Evolutionary conservation across 2,797 vertebrate genomes (phyloP).

Genomic region (Acestrorhynchus altus): DNA sequence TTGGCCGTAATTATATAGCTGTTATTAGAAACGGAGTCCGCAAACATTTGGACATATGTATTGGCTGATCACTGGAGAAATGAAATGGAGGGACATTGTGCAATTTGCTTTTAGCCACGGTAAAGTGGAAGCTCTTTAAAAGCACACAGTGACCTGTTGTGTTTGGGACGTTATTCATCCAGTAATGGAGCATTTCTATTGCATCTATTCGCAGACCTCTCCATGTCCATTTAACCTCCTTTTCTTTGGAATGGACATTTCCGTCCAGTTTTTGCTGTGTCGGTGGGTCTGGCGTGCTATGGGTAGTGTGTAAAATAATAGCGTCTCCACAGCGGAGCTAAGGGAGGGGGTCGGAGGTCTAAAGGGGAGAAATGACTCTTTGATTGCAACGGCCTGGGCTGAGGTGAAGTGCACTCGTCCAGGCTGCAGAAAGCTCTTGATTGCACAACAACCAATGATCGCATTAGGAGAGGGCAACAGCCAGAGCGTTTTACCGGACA

Average conservation of each 20-base stretch:
- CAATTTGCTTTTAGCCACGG: too few relatives aligned
- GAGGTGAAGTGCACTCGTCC: conserved; percentile 77
- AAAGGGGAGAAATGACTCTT: conserved; percentile 68
- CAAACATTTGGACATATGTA: too few relatives aligned
- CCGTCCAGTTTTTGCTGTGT: neutral
- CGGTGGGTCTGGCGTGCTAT: neutral
- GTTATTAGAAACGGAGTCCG: too few relatives aligned
- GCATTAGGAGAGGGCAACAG: conserved; percentile 78
- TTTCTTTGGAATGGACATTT: neutral
- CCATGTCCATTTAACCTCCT: neutral
- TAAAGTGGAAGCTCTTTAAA: neutral
- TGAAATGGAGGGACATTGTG: too few relatives aligned
- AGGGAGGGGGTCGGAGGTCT: conserved; percentile 30
- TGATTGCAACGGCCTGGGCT: conserved; percentile 78
- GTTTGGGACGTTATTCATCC: neutral
- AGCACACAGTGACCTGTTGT: neutral
- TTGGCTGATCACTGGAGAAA: too few relatives aligned
- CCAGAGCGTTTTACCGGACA: conserved; percentile 72
- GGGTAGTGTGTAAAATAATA: conserved; percentile 1
- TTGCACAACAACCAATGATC: conserved; percentile 79
- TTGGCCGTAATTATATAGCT: too few relatives aligned
- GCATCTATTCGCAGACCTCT: neutral
- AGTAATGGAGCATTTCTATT: neutral
- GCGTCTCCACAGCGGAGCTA: neutral
- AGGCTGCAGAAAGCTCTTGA: conserved; percentile 79